Conservation (phyloP, 2,888 invertebrate species). For the Seladonia tumulorum region DNA sequence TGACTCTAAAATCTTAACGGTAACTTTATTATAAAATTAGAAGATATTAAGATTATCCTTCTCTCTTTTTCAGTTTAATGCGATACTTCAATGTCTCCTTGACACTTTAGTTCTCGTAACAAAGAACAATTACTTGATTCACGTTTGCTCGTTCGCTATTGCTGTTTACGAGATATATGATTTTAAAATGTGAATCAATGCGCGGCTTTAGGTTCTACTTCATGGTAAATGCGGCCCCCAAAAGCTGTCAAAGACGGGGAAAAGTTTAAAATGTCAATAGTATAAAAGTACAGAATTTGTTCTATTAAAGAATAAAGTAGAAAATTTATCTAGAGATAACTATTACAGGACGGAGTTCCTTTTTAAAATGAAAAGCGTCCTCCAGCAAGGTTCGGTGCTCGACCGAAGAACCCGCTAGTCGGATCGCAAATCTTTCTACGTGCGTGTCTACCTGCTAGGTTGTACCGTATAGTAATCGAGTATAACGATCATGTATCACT, state of each 20-base stretch:
- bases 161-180: too few relatives aligned
- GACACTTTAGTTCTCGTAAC: too few relatives aligned
- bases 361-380: not conserved
- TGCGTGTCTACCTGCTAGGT: slow-evolving; percentile 57
- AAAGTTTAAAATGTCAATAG: too few relatives aligned
- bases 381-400: slow-evolving; percentile 18
- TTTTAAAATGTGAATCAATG: too few relatives aligned
- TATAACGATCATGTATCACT: slow-evolving; percentile 84
- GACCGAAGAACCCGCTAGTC: slow-evolving; percentile 29
- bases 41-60: not conserved
- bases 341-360: not conserved
- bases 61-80: too few relatives aligned
- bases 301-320: not conserved
- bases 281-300: not conserved
- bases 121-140: too few relatives aligned
- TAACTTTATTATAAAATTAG: too few relatives aligned
- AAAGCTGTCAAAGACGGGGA: too few relatives aligned
- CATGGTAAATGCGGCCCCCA: not conserved
- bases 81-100: too few relatives aligned
- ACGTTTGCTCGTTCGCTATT: too few relatives aligned
- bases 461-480: slow-evolving; percentile 71
- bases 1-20: too few relatives aligned
- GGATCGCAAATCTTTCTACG: slow-evolving; percentile 10
- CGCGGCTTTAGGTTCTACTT: not conserved
- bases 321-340: not conserved